These are phyloP conservation scores for Biston stratarius DNA, from an alignment of 2,888 invertebrate genomes.

Conservation along the genomic window DNA sequence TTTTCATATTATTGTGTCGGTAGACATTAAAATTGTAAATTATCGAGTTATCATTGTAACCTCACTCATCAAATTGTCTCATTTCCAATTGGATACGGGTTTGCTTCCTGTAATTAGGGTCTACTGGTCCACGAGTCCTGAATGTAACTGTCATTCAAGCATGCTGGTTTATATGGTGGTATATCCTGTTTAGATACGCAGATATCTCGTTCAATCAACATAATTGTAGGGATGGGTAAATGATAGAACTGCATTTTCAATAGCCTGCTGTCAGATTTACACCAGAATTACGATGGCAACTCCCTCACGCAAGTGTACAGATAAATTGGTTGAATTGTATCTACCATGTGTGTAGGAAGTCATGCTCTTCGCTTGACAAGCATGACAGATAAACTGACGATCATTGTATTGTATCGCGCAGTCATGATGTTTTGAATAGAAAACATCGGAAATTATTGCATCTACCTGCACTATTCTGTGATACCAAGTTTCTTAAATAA, in stretches of 20 bases:
- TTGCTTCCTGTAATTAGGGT: conserved; percentile 65
- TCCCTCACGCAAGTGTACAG: neutral
- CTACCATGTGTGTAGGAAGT: conserved; percentile 9
- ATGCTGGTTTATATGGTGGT: conserved; percentile 25
- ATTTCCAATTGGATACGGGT: conserved; percentile 63
- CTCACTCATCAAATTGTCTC: conserved; percentile 38
- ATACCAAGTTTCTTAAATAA: no score
- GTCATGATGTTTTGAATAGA: conserved; percentile 20
- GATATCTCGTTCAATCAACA: neutral
- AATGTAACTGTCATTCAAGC: conserved; percentile 33
- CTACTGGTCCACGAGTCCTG: conserved; percentile 41
- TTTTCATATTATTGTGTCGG: no score
- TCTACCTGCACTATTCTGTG: neutral
- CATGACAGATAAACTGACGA: conserved; percentile 52
- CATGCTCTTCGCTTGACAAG: conserved; percentile 50
- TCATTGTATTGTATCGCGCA: conserved; percentile 20
- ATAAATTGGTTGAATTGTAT: neutral
- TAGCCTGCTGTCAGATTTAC: neutral
- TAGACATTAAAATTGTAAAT: no score
- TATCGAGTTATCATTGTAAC: conserved; percentile 31
- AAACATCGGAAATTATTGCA: conserved; percentile 3
- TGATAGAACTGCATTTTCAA: neutral
- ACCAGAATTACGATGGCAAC: neutral
- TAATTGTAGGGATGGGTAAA: neutral
- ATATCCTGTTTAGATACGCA: neutral